Evolutionary conservation across 2,113 vertebrate species (phyloP).

Genomic region (Mugil cephalus): DNA sequence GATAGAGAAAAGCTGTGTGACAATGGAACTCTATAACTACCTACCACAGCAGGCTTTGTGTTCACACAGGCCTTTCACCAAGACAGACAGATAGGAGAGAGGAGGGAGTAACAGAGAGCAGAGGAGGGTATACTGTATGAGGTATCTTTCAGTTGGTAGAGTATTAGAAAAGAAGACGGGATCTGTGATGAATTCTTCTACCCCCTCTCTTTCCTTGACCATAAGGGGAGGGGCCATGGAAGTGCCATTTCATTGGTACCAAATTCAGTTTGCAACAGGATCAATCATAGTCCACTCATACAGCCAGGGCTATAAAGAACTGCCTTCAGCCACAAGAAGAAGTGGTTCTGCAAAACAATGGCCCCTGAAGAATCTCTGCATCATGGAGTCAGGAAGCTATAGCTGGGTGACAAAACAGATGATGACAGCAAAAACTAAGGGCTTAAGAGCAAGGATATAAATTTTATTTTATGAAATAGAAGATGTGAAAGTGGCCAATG

Average conservation of each 20-base stretch:
- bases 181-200: conserved; percentile 48
- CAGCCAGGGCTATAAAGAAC: background rate
- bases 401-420: no score
- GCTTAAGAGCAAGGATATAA: no score
- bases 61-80: conserved; percentile 70
- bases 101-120: conserved; percentile 1
- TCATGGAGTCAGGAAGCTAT: no score
- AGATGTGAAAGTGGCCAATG: no score
- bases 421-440: no score
- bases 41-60: conserved; percentile 74
- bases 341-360: no score
- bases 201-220: background rate
- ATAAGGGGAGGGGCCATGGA: no score
- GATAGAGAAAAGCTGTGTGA: conserved; percentile 79
- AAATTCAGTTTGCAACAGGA: background rate
- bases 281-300: background rate
- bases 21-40: conserved; percentile 74
- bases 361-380: no score
- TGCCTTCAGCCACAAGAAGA: no score
- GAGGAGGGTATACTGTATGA: conserved; percentile 4
- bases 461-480: no score
- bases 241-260: no score
- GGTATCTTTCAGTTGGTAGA: conserved; percentile 28
- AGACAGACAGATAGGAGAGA: conserved; percentile 55
- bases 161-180: conserved; percentile 46